Percentiles rank a stretch among this genome's conserved stretches.
Evolutionary conservation across 2,797 vertebrate species (phyloP).

Genomic region (Cuculus canorus): DNA sequence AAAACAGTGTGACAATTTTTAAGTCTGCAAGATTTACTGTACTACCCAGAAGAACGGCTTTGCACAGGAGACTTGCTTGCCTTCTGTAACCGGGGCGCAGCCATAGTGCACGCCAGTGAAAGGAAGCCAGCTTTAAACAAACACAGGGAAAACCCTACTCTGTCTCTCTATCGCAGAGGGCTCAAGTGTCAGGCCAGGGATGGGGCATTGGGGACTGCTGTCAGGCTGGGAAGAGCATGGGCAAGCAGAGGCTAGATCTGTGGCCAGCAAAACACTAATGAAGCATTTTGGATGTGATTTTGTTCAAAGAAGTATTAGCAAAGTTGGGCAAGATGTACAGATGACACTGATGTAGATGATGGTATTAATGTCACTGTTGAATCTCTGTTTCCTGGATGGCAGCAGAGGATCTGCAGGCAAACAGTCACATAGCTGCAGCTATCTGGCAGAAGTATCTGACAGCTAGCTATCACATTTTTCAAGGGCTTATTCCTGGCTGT

Average conservation of each 20-base stretch:
- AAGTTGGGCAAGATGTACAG: not conserved
- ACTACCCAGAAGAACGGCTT: not conserved
- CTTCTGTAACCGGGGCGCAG: not conserved
- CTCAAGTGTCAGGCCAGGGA: not conserved
- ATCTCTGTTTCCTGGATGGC: not conserved
- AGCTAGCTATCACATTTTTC: constrained; percentile 45
- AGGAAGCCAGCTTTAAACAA: not conserved
- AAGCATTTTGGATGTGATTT: not conserved
- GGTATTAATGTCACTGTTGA: not conserved
- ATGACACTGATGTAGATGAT: not conserved
- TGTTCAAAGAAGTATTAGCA: not conserved
- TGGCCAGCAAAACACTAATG: not conserved
- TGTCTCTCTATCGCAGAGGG: not conserved
- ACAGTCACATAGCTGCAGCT: not conserved
- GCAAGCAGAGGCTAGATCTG: not conserved
- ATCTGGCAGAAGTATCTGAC: constrained; percentile 8
- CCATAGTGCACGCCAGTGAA: not conserved
- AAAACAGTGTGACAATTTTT: not conserved
- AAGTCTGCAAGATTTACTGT: not conserved
- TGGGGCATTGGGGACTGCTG: not conserved
- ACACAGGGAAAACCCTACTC: not conserved
- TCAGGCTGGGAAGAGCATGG: not conserved
- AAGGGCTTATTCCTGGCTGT: constrained; percentile 51
- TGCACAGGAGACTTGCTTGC: not conserved
- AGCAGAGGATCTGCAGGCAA: not conserved